phyloP scores from a whole-genome alignment of 2,888 invertebrate species.

The Tuta absoluta region DNA sequence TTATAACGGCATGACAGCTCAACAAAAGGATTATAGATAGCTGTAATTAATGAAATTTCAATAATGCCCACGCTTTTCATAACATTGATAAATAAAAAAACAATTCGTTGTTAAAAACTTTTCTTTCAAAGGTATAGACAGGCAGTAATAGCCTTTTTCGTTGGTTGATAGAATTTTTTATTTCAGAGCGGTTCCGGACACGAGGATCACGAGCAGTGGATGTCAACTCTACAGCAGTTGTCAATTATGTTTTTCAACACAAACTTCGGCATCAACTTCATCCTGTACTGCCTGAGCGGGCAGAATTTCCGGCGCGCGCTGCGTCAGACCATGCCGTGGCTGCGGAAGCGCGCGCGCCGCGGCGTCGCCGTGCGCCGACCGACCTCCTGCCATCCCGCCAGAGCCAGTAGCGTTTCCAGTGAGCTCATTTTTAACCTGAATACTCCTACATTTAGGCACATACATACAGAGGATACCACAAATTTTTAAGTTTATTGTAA shows the following conservation, averaged over 20 bases:
- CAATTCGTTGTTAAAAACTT: background rate
- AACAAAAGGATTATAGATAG: background rate
- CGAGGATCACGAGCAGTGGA: constrained; percentile 56
- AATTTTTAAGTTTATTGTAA: background rate
- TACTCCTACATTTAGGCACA: constrained; percentile 16
- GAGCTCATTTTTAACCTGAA: constrained; percentile 38
- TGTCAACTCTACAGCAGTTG: constrained; percentile 83
- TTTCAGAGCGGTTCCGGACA: background rate
- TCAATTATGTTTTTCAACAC: constrained; percentile 87
- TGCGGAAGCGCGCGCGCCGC: constrained; percentile 38
- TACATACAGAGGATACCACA: background rate
- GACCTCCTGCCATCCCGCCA: constrained; percentile 37
- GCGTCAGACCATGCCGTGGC: constrained; percentile 49
- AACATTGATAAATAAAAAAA: background rate
- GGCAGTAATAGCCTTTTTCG: background rate
- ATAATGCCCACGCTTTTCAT: background rate
- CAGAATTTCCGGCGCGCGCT: constrained; percentile 88
- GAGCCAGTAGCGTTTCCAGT: constrained; percentile 57
- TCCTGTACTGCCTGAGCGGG: constrained; percentile 90
- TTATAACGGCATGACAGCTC: background rate
- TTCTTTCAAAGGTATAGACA: background rate
- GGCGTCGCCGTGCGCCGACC: constrained; percentile 35
- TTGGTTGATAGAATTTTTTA: background rate
- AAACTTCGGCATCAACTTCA: constrained; percentile 92
- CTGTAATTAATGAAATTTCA: background rate